Evolutionary conservation across 2,113 vertebrate species (phyloP).

Genomic region (Rousettus leschenaultii): DNA sequence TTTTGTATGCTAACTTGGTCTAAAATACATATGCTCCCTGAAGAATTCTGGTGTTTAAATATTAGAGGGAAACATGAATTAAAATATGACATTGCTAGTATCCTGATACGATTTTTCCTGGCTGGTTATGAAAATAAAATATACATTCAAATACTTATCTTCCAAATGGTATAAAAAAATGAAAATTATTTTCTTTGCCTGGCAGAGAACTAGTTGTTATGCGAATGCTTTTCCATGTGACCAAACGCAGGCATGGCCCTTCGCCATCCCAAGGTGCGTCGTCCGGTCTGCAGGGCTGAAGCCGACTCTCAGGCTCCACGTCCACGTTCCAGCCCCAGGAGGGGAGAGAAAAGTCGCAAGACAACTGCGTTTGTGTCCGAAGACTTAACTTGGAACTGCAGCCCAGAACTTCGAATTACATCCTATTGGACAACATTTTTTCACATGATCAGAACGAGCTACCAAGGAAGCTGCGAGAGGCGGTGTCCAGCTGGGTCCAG

Average conservation of each 20-base stretch:
- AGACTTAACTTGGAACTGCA: not conserved
- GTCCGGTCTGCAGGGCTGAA: not conserved
- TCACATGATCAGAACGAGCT: not conserved
- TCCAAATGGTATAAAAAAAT: slow-evolving; percentile 12
- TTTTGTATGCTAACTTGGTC: not conserved
- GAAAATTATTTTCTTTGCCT: not conserved
- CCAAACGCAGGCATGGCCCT: not conserved
- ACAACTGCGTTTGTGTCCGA: not conserved
- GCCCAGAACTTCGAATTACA: not conserved
- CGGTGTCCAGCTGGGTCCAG: not conserved
- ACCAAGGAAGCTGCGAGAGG: not conserved
- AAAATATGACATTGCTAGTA: slow-evolving; percentile 27
- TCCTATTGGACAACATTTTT: not conserved
- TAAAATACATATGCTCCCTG: slow-evolving; percentile 33
- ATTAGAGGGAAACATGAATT: slow-evolving; percentile 11
- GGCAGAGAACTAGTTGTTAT: not conserved
- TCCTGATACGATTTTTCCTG: slow-evolving; percentile 36
- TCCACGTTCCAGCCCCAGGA: not conserved
- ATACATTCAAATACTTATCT: slow-evolving; percentile 27
- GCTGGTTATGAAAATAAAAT: slow-evolving; percentile 47
- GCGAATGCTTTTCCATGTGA: not conserved
- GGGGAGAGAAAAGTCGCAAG: not conserved
- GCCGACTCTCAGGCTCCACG: not conserved
- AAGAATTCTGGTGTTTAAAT: slow-evolving; percentile 39
- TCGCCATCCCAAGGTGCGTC: no score